These are phyloP conservation scores for Thomomys bottae DNA, from an alignment of 2,113 vertebrate genomes.

Conservation along the genomic window DNA sequence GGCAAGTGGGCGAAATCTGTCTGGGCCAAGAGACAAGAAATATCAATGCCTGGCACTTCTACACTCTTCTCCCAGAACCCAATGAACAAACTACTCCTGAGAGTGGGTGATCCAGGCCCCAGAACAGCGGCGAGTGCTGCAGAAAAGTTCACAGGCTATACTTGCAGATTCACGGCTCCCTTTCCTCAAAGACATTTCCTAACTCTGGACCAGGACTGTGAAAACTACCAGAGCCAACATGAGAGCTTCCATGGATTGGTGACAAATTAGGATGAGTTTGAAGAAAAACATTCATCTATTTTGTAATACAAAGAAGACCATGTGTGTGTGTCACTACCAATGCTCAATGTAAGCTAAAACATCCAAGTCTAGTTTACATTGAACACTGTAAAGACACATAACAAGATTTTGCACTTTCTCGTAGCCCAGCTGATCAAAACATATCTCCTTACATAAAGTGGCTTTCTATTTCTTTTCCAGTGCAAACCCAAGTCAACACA, in stretches of 20 bases:
- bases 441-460: neutral
- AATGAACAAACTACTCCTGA: neutral
- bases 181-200: neutral
- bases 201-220: neutral
- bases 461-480: neutral
- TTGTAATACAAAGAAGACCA: neutral
- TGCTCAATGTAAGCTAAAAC: neutral
- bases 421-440: too few species aligned
- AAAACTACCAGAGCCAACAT: neutral
- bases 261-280: neutral
- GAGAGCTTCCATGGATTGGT: neutral
- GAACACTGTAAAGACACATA: neutral
- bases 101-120: too few species aligned
- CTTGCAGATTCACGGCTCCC: too few species aligned
- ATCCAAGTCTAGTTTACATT: neutral
- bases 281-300: constrained; percentile 5
- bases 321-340: neutral
- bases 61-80: neutral
- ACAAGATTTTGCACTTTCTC: neutral
- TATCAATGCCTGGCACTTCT: too few species aligned
- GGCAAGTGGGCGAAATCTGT: neutral
- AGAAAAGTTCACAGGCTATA: too few species aligned
- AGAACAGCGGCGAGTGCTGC: too few species aligned
- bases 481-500: neutral
- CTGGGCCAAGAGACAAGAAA: neutral